Percentiles rank a stretch among this genome's conserved stretches.
Conservation (phyloP, 2,113 vertebrate genomes). For the Motacilla alba region DNA sequence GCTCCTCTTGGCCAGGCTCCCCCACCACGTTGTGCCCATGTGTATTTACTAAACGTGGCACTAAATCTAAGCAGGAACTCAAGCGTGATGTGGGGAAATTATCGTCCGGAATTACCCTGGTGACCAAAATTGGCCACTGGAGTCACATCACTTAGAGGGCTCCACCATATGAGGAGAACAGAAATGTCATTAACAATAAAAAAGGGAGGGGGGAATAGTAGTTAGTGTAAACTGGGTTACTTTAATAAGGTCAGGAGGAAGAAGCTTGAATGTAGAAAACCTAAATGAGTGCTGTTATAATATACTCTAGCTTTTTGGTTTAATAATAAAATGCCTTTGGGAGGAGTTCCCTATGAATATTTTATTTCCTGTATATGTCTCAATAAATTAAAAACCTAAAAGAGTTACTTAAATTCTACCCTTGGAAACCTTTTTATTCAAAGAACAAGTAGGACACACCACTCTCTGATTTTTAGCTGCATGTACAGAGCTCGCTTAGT, state of each 20-base stretch:
- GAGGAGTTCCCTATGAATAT: constrained; percentile 53
- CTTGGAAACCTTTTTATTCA: constrained; percentile 29
- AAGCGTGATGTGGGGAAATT: constrained; percentile 45
- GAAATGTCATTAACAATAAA: constrained; percentile 54
- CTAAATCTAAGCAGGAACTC: constrained; percentile 38
- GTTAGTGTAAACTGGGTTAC: constrained; percentile 55
- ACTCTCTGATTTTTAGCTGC: not conserved
- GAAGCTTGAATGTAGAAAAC: not conserved
- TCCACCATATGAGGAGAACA: not conserved
- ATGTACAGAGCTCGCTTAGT: not conserved
- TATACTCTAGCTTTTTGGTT: constrained; percentile 15
- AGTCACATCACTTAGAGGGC: constrained; percentile 44
- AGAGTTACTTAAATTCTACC: constrained; percentile 24
- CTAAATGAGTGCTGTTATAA: constrained; percentile 40
- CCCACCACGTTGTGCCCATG: not conserved
- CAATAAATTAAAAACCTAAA: constrained; percentile 46
- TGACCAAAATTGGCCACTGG: constrained; percentile 44
- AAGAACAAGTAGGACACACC: not conserved
- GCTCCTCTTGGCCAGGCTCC: not conserved
- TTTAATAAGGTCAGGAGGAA: constrained; percentile 60
- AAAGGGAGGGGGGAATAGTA: constrained; percentile 25
- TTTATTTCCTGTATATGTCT: constrained; percentile 41
- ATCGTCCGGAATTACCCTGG: constrained; percentile 48
- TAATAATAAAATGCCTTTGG: constrained; percentile 58
- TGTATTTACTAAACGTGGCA: constrained; percentile 31